phyloP scores from a whole-genome alignment of 2,797 vertebrate species.

The Limosa lapponica region DNA sequence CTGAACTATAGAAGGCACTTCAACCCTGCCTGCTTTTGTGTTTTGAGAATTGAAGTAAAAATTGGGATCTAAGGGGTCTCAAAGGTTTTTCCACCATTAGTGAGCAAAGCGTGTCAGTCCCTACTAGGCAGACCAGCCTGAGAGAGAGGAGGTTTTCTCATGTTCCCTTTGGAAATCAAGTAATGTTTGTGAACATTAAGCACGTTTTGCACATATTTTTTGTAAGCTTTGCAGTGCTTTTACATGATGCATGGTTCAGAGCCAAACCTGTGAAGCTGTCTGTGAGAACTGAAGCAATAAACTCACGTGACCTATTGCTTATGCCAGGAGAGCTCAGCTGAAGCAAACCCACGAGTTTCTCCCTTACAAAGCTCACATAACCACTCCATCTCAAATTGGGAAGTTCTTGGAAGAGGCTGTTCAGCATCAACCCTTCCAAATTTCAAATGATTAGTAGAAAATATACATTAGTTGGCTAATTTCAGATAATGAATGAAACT shows the following conservation, averaged over 20 bases:
- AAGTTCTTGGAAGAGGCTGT: constrained; percentile 23
- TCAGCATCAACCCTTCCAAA: neutral
- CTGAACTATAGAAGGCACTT: neutral
- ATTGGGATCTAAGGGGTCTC: neutral
- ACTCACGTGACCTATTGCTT: neutral
- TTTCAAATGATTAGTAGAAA: constrained; percentile 28
- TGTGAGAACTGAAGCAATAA: neutral
- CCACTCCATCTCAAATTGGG: neutral
- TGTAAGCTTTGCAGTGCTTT: neutral
- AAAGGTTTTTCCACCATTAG: neutral
- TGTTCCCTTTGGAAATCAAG: neutral
- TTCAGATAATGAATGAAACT: constrained; percentile 33
- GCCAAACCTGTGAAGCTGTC: neutral
- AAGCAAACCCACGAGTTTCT: neutral
- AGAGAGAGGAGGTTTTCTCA: neutral
- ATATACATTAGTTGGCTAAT: constrained; percentile 6
- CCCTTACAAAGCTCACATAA: neutral
- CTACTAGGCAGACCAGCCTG: neutral
- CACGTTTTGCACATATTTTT: neutral
- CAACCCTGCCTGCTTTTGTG: neutral
- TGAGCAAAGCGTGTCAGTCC: neutral
- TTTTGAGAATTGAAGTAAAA: neutral
- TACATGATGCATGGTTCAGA: neutral
- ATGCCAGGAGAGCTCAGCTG: neutral
- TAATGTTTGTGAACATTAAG: neutral